Base-by-base conservation (phyloP, 2,888 invertebrate species). In the Melinopterus prodromus region DNA sequence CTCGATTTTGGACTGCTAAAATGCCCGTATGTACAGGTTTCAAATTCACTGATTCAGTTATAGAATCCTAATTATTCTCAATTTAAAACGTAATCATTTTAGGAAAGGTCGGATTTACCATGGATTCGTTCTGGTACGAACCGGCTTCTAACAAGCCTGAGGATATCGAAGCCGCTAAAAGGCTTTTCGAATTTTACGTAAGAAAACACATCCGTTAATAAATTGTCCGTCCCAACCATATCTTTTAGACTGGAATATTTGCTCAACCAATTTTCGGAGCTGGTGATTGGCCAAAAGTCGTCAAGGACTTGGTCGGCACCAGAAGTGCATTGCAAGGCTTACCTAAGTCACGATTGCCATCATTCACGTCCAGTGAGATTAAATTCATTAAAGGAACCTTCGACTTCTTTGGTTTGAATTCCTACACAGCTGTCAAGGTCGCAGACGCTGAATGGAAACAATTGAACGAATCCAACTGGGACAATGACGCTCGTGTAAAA, bases 321-420 rank as follows among this genome's bases (percentile, higher is more conserved):
- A 89, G 88, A 75, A 91, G 92, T 82, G 81, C 80, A 35, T 77
- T 84, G 2, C 89, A 92, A 84, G 90, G 90, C 3, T 88, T 87
- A 74, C 70, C 83, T 0, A 82, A 83, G 70, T 91, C 92, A 0
- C 86, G 91, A 79, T 85, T 92, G 36, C 92, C 92, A 0, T 79
- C 81, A 69, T 90, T 92, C 76, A 87, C 89, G 0, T 38, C 82
- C 6, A 82, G 88, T n/a, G 91, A 91, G 89, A 87, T 91, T 7
- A 80, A 87, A 35, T 84, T 86, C 12, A 88, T 91, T 70, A 84
- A 84, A 85, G 92, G 90, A 85, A 91, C 90, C 82, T 90, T 85
- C 82, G 94, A 95, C 86, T 94, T 93, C 87, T 89, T 94, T 38
- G 94, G 93, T 0, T 83, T 94, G 6, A 94, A 94, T 85, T 90